Base-by-base conservation (phyloP, 2,797 vertebrate genomes). In the Nyctibius grandis region DNA sequence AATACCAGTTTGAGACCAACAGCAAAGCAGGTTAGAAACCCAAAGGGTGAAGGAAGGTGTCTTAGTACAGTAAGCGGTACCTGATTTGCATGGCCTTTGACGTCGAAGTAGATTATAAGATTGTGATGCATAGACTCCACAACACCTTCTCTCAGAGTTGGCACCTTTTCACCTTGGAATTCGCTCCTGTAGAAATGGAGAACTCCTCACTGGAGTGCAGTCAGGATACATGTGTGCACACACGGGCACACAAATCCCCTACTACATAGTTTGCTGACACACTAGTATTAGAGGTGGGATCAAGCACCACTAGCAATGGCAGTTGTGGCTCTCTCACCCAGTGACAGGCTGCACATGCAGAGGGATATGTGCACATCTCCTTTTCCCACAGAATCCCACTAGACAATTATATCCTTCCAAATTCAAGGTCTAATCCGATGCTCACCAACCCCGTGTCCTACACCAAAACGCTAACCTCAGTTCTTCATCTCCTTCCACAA, bases 1-100 rank as follows among this genome's bases (percentile, higher is more conserved):
- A 1, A 1, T 7, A 36, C 1, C 36, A 54, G 56, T 18, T 7
- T 33, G 60, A 60, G 42, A 50, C 16, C 69, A 69, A 14, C 23
- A 75, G 12, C 38, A 11, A 8, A 80, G 19, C 72, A 50, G 47
- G 11, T 20, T 17, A 77, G 57, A 81, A 80, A 51, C 9, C 33
- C 60, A 47, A 8, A 76, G 47, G 26, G 7, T 42, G 56, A 75
- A 53, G 53, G 12, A 42, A 78, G 38, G 36, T 36, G 38, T 38
- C 51, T 19, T 6, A 51, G 51, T 25, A 29, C 61, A 78, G 19
- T 38, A 57, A 91, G 85, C 7, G 3, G 59, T 98, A 99, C 99
- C 99, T 99, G 97, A 54, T 98, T 97, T 87, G 99, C 99, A 81
- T 99, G 98, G 97, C 99, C 98, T 98, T 99, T 99, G 96, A 99